Base-by-base conservation (phyloP, 1,140 invertebrate genomes). In the Phthorimaea operculella region DNA sequence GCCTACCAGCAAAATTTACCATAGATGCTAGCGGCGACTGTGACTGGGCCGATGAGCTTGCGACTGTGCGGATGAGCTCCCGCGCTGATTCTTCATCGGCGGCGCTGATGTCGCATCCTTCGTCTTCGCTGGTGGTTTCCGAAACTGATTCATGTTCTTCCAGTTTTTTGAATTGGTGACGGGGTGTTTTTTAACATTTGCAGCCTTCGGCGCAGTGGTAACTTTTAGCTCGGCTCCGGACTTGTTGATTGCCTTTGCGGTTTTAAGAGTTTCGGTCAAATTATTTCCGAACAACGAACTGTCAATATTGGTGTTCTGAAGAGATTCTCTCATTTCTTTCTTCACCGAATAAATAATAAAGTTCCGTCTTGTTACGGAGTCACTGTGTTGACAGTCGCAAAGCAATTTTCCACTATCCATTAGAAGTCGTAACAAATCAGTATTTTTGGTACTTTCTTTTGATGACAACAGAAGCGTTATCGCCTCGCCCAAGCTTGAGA, bases 161-260 rank as follows among this genome's bases (percentile, higher is more conserved):
- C 33, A 7, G 33, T 11, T 6, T 11, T 6, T 7, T 6, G 33
- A 7, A 34, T 6, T 11, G 33, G 33, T 11, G 33, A 11, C 33
- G 6, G 12, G 33, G 36, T 48, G 42, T 45, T 56, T 56, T 56
- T 50, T 50, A 56, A 5, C 21, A 4, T 9, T 14, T 17, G 15
- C 4, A 10, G 9, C 5, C 21, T 10, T 17, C 6, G 16, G 4
- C 14, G 4, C 11, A 5, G 11, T 9, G 33, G 5, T 45, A 14
- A 47, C 33, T 34, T 34, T n/a, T n/a, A 54, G 17, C 4, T 56
- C 54, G 9, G 48, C 54, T 7, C 54, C 54, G 12, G 54, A 50
- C 48, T 21, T 56, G 8, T 12, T 33, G 10, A 56, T 21, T 5
- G 54, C 45, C 33, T 39, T 56, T 7, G 48, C 54, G 3, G 54